Evolutionary conservation across 2,113 vertebrate genomes (phyloP).

Genomic region (Talpa occidentalis): DNA sequence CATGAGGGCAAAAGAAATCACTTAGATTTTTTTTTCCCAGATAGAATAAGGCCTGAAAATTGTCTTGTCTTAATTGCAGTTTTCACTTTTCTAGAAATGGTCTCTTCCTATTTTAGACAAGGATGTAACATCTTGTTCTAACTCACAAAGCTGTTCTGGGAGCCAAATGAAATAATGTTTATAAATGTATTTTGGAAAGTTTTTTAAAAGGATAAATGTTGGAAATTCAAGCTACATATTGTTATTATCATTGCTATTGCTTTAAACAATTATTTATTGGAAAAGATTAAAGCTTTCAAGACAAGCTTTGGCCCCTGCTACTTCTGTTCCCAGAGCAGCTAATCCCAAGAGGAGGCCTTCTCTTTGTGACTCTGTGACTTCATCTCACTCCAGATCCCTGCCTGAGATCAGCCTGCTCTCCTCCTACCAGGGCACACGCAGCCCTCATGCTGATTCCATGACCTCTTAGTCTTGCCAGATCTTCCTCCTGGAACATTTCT

Average conservation of each 20-base stretch:
- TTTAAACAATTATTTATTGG: background rate
- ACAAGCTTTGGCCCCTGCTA: background rate
- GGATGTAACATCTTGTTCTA: background rate
- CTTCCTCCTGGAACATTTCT: background rate
- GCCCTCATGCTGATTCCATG: background rate
- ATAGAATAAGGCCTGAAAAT: background rate
- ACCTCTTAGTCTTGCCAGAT: background rate
- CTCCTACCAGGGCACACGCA: background rate
- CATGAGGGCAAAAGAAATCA: background rate
- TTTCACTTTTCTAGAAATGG: background rate
- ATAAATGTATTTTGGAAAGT: background rate
- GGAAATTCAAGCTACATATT: background rate
- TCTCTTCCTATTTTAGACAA: slow-evolving; percentile 7
- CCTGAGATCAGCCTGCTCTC: background rate
- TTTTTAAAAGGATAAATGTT: background rate
- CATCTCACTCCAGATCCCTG: background rate
- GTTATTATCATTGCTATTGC: background rate
- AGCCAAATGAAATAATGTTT: background rate
- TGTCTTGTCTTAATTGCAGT: background rate
- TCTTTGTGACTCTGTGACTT: background rate
- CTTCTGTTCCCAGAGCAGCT: background rate
- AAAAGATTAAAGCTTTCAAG: background rate
- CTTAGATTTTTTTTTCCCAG: background rate
- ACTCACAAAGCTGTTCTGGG: background rate
- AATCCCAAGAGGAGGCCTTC: background rate